Percentiles rank a stretch among this genome's conserved stretches.
phyloP scores from a whole-genome alignment of 2,113 vertebrate species.

The Garra rufa region DNA sequence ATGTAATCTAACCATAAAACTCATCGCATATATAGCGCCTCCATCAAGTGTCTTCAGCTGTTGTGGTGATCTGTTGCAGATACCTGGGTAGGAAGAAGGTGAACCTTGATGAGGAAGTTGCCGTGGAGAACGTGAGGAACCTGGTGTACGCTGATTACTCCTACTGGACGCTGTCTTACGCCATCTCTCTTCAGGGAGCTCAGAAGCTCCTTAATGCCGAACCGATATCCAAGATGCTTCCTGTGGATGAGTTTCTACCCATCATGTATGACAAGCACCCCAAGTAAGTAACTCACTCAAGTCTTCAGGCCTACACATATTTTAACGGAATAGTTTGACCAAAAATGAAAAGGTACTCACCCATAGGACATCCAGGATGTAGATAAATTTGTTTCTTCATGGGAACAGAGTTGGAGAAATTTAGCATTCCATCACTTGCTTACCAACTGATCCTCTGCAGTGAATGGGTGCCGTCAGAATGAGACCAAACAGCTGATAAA shows the following conservation, averaged over 20 bases:
- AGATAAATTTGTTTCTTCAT: background rate
- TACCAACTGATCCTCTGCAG: background rate
- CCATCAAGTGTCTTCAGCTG: background rate
- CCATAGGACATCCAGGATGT: too few species aligned
- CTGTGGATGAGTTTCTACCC: slow-evolving; percentile 95
- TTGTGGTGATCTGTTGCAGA: slow-evolving; percentile 67
- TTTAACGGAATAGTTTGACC: background rate
- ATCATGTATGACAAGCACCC: slow-evolving; percentile 97
- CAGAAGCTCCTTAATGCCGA: slow-evolving; percentile 87
- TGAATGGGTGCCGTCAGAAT: background rate
- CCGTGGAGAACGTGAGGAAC: slow-evolving; percentile 80
- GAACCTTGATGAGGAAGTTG: slow-evolving; percentile 79
- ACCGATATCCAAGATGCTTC: slow-evolving; percentile 92
- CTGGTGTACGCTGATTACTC: slow-evolving; percentile 89
- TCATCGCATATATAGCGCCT: background rate
- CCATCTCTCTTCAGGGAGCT: slow-evolving; percentile 86
- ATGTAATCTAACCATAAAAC: background rate
- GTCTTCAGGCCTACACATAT: background rate
- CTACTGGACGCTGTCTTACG: slow-evolving; percentile 93
- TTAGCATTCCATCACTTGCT: background rate
- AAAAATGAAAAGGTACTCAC: background rate
- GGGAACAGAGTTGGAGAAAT: background rate
- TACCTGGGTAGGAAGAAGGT: slow-evolving; percentile 96
- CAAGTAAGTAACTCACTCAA: slow-evolving; percentile 80
- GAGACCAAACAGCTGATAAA: background rate